A percentile compares a stretch with the other conserved stretches of the same genome.
phyloP scores from a whole-genome alignment of 2,113 vertebrate species.

The Phaetusa simplex region DNA sequence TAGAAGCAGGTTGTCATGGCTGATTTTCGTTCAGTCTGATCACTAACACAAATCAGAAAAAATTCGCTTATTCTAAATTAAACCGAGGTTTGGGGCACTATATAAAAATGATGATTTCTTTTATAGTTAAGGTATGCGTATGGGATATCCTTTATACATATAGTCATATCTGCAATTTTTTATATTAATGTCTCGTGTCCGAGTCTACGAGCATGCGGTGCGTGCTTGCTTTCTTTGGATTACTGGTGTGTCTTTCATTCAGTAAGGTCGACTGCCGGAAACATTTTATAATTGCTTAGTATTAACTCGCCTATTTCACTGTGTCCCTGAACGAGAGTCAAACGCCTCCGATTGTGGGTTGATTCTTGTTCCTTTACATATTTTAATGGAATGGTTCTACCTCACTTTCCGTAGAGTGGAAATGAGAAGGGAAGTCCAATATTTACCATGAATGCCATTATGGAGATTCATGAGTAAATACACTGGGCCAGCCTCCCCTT shows the following conservation, averaged over 20 bases:
- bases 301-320: neutral
- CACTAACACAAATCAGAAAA: slow-evolving; percentile 7
- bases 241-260: neutral
- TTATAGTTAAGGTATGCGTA: neutral
- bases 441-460: neutral
- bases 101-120: neutral
- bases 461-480: neutral
- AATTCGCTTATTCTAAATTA: slow-evolving; percentile 30
- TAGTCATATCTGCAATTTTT: neutral
- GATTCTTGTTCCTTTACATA: neutral
- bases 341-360: accelerated
- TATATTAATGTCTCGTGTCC: too few relatives aligned
- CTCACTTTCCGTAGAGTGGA: neutral
- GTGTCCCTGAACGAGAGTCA: neutral
- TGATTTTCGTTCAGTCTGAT: neutral
- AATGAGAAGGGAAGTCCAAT: neutral
- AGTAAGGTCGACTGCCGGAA: neutral
- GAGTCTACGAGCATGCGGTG: accelerated
- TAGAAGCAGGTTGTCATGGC: neutral
- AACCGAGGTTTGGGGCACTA: neutral
- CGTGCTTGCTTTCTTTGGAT: neutral
- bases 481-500: neutral
- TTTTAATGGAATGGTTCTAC: neutral
- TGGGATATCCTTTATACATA: neutral
- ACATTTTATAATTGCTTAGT: neutral